phyloP scores from a whole-genome alignment of 2,113 vertebrate species.

The Odontesthes bonariensis region DNA sequence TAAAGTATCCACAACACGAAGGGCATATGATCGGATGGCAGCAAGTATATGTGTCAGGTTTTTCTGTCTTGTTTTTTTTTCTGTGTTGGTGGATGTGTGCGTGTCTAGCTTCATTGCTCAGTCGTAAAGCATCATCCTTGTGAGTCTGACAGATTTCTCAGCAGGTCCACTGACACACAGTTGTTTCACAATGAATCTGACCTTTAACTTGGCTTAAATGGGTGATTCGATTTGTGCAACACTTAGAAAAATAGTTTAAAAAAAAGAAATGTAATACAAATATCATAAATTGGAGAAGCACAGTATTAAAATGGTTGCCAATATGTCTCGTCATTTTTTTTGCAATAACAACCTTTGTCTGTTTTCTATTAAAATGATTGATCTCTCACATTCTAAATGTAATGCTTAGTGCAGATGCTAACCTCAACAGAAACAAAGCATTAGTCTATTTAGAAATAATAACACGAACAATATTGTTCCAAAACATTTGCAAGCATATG shows the following conservation, averaged over 20 bases:
- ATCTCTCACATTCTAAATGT: too few relatives aligned
- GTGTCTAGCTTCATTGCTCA: not conserved
- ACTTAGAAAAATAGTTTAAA: not conserved
- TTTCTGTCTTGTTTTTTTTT: not conserved
- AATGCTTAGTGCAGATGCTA: too few relatives aligned
- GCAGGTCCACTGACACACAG: not conserved
- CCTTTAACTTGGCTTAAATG: not conserved
- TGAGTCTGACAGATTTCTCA: slow-evolving; percentile 16
- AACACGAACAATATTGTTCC: too few relatives aligned
- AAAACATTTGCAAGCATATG: too few relatives aligned
- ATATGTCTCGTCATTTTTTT: not conserved
- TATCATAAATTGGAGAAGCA: slow-evolving; percentile 16
- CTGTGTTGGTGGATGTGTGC: not conserved
- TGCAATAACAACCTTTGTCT: too few relatives aligned
- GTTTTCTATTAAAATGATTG: too few relatives aligned
- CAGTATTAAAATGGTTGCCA: slow-evolving; percentile 7
- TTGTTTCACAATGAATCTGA: slow-evolving; percentile 21
- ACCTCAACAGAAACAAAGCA: too few relatives aligned
- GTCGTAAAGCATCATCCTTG: not conserved
- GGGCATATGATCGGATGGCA: slow-evolving; percentile 36
- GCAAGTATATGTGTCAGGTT: slow-evolving; percentile 7
- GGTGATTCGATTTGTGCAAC: not conserved
- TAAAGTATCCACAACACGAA: too few relatives aligned
- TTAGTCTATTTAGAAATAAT: too few relatives aligned
- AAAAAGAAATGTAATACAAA: not conserved